Evolutionary conservation across 2,888 invertebrate genomes (phyloP).

Genomic region (Drosophila subquinaria): DNA sequence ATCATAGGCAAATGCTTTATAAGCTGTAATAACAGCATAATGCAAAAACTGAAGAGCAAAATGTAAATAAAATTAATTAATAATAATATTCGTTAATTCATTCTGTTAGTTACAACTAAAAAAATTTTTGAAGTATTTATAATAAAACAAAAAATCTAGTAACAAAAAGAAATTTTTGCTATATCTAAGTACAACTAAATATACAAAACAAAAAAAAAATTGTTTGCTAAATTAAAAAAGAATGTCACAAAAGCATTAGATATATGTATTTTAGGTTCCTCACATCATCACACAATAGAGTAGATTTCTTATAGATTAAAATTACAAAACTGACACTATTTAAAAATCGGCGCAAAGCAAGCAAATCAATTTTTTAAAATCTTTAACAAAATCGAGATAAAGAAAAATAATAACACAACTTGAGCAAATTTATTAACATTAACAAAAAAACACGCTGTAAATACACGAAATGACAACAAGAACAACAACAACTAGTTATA

Average conservation of each 20-base stretch:
- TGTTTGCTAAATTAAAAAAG: constrained; percentile 24
- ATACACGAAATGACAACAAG: constrained; percentile 46
- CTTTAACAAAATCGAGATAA: constrained; percentile 18
- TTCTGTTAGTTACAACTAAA: constrained; percentile 43
- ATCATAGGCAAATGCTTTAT: constrained; percentile 31
- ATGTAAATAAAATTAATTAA: constrained; percentile 51
- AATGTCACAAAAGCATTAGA: constrained; percentile 22
- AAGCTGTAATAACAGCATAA: constrained; percentile 17
- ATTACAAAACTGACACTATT: constrained; percentile 37
- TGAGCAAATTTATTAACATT: constrained; percentile 47
- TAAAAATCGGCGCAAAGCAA: constrained; percentile 48
- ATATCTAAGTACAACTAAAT: constrained; percentile 14
- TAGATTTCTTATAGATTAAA: constrained; percentile 57
- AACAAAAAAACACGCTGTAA: constrained; percentile 56
- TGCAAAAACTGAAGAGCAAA: constrained; percentile 18
- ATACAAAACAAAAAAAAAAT: constrained; percentile 2
- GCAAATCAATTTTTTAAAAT: constrained; percentile 36
- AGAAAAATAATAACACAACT: constrained; percentile 23
- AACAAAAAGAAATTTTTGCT: constrained; percentile 18
- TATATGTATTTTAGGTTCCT: constrained; percentile 35
- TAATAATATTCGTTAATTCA: constrained; percentile 41
- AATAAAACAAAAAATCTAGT: constrained; percentile 6
- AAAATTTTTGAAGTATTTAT: constrained; percentile 47
- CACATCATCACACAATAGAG: constrained; percentile 50
- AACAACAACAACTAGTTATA: constrained; percentile 35